Percentiles rank a stretch among this genome's conserved stretches.
phyloP scores from a whole-genome alignment of 53 echinoderm and acorn worm species.

The Echinometra lucunter region DNA sequence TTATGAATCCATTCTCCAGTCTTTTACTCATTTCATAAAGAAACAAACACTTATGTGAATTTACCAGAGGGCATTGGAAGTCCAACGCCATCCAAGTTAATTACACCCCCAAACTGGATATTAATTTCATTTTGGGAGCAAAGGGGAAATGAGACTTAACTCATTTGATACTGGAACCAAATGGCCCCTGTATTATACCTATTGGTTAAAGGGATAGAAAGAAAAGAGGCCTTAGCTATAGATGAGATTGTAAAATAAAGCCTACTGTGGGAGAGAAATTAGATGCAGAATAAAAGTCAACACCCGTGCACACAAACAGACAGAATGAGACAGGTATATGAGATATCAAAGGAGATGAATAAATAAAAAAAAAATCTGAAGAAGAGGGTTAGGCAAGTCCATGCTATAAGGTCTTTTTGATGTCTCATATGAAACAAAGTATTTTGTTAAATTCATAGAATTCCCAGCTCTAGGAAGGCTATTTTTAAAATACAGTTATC shows the following conservation, averaged over 20 bases:
- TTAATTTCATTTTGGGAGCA: slow-evolving; percentile 47
- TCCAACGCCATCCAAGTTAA: slow-evolving; percentile 11
- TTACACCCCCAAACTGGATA: slow-evolving; percentile 46
- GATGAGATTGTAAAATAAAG: background rate
- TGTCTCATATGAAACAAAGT: too few species aligned
- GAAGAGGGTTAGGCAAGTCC: too few species aligned
- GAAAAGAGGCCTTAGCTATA: background rate
- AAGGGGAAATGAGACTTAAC: background rate
- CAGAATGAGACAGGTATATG: background rate
- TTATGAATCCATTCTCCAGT: background rate
- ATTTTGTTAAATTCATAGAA: too few species aligned
- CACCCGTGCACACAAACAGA: background rate
- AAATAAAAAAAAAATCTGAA: too few species aligned
- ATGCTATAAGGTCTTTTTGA: too few species aligned
- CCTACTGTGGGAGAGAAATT: background rate
- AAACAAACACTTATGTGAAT: background rate
- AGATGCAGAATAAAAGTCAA: background rate
- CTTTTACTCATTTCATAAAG: background rate
- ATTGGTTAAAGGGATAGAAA: too few species aligned
- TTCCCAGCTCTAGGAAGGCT: too few species aligned
- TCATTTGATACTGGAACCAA: too few species aligned
- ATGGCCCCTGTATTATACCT: too few species aligned
- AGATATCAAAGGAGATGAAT: too few species aligned
- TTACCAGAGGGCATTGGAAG: background rate
- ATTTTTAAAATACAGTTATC: too few species aligned